Evolutionary conservation across 2,888 invertebrate genomes (phyloP).

Genomic region (Calliphora vomitoria): DNA sequence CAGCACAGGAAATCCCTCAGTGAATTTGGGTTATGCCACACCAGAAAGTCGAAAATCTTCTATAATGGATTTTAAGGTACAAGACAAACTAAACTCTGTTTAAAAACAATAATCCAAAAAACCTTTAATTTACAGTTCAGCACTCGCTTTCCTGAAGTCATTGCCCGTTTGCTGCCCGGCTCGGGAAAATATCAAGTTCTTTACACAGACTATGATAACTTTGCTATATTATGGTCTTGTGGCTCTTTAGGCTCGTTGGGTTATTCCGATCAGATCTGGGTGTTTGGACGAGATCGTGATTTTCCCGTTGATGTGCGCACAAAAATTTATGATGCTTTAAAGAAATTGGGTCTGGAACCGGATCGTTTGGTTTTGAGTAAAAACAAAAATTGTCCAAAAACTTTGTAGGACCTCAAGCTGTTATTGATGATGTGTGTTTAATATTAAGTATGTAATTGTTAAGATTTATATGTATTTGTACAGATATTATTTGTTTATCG

Average conservation of each 20-base stretch:
- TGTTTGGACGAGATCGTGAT: conserved; percentile 88
- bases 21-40: conserved; percentile 88
- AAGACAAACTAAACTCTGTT: background rate
- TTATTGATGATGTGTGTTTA: background rate
- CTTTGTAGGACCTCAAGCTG: conserved; percentile 73
- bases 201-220: conserved; percentile 90
- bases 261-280: conserved; percentile 89
- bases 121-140: no score
- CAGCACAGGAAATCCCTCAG: conserved; percentile 88
- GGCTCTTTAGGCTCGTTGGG: conserved; percentile 86
- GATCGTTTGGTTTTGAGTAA: conserved; percentile 90
- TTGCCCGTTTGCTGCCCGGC: conserved; percentile 89
- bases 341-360: conserved; percentile 87
- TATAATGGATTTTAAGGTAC: conserved; percentile 85
- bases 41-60: conserved; percentile 86
- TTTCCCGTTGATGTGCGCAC: conserved; percentile 88
- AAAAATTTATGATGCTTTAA: conserved; percentile 88
- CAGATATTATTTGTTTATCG: conserved; percentile 44
- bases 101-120: no score
- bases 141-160: conserved; percentile 87
- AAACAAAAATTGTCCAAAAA: conserved; percentile 87
- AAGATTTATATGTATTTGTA: conserved; percentile 48
- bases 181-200: conserved; percentile 90
- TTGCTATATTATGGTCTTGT: conserved; percentile 91
- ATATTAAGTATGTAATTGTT: conserved; percentile 41